Base-by-base conservation (phyloP, 1,140 invertebrate genomes). In the Hylaeus volcanicus region DNA sequence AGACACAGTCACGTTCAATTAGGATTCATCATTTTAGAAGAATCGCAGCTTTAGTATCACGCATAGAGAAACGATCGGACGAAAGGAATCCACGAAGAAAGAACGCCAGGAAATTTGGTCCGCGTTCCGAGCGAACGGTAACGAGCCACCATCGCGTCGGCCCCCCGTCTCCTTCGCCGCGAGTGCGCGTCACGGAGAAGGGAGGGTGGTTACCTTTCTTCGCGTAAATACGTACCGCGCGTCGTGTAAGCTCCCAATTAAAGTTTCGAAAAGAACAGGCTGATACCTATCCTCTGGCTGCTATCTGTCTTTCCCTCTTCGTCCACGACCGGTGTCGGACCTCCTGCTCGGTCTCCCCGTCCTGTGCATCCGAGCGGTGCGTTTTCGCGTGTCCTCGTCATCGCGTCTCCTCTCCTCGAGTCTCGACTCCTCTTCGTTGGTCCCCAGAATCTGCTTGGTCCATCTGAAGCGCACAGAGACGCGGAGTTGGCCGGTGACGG, bases 211-310 rank as follows among this genome's bases (percentile, higher is more conserved):
- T 53, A 5, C 26, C 56, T 82, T 69, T 73, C 81, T 51, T 80
- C 84, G 79, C 84, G 81, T 77, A 86, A 86, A 86, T 86, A 77
- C 69, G 71, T 79, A 78, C 53, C 63, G 84, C 74, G 74, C 84
- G 84, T 86, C 77, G 85, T 84, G 85, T 72, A 87, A 83, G 70
- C 80, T 87, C 74, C 86, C 86, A 88, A 88, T 88, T 88, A 88
- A 88, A 88, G 86, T 85, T 88, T 88, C 74, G 83, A 78, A 65
- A 71, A 81, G 79, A 71, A 73, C 41, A 68, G 76, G 39, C 72
- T 63, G 63, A 78, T 81, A 76, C 77, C 68, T 69, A 79, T 81
- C 78, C 65, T 39, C 69, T 41, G 39, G 72, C 70, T 76, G 72
- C 79, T 86, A 81, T 86, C 83, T 74, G 77, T 83, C 64, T 73